Evolutionary conservation across 1,140 invertebrate species (phyloP).

Genomic region (Magallana gigas): DNA sequence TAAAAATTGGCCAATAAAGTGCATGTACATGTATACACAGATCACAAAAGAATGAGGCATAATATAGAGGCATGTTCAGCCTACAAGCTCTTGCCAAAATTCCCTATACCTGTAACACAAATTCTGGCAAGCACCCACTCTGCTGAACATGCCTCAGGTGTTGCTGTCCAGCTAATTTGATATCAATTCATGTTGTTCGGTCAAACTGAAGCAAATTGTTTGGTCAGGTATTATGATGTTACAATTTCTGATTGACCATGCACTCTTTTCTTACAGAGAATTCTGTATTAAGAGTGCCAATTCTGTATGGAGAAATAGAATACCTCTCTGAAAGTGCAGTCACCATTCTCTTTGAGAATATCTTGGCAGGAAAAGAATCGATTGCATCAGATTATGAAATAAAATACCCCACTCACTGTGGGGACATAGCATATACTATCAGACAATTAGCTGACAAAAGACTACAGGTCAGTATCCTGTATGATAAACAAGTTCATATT

Average conservation of each 20-base stretch:
- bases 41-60: too few relatives aligned
- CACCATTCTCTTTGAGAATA: conserved; percentile 78
- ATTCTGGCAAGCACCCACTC: too few relatives aligned
- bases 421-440: conserved; percentile 80
- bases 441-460: conserved; percentile 74
- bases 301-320: conserved; percentile 82
- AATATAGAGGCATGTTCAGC: too few relatives aligned
- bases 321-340: conserved; percentile 81
- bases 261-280: conserved; percentile 71
- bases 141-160: too few relatives aligned
- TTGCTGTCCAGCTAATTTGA: too few relatives aligned
- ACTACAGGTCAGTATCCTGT: conserved; percentile 69
- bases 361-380: conserved; percentile 61
- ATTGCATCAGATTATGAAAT: conserved; percentile 80
- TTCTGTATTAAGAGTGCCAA: conserved; percentile 80
- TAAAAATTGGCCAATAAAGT: too few relatives aligned
- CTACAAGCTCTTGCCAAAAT: too few relatives aligned
- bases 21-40: too few relatives aligned
- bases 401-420: conserved; percentile 80
- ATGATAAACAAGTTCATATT: background rate
- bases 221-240: too few relatives aligned
- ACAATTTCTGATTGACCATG: background rate
- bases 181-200: too few relatives aligned
- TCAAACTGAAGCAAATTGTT: too few relatives aligned
- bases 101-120: too few relatives aligned